Evolutionary conservation across 2,113 vertebrate species (phyloP).

Genomic region (Amphilophus citrinellus): DNA sequence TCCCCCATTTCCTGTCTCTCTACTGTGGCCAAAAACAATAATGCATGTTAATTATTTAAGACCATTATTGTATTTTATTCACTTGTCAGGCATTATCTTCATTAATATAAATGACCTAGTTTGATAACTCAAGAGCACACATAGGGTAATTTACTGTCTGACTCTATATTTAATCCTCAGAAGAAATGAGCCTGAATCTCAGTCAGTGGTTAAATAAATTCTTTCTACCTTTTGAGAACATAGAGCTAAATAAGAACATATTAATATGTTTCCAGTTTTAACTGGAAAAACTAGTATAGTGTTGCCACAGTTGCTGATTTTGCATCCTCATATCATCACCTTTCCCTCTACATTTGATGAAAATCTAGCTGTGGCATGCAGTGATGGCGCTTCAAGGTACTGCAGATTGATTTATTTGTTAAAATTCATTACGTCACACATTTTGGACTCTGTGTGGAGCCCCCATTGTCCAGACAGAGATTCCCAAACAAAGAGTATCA

Average conservation of each 20-base stretch:
- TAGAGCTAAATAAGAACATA: not conserved
- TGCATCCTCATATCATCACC: not conserved
- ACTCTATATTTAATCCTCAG: not conserved
- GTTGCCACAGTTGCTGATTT: not conserved
- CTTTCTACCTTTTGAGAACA: not conserved
- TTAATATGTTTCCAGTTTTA: not conserved
- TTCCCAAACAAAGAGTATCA: conserved; percentile 59
- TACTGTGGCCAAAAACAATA: not conserved
- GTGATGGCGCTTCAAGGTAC: not conserved
- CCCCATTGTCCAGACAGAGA: conserved; percentile 53
- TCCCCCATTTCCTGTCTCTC: too few species aligned
- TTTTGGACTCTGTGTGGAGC: conserved; percentile 47
- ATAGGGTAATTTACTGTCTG: not conserved
- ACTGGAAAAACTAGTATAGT: not conserved
- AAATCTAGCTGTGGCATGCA: not conserved
- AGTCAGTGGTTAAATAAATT: not conserved
- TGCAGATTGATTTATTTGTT: conserved; percentile 37
- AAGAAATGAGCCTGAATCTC: not conserved
- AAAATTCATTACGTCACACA: conserved; percentile 37
- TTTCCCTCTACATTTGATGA: not conserved
- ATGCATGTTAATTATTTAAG: not conserved
- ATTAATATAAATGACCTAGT: not conserved
- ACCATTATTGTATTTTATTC: not conserved
- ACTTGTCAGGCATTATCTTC: not conserved
- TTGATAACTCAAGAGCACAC: not conserved